phyloP scores from a whole-genome alignment of 1,140 invertebrate species.

The Oncopeltus fasciatus region DNA sequence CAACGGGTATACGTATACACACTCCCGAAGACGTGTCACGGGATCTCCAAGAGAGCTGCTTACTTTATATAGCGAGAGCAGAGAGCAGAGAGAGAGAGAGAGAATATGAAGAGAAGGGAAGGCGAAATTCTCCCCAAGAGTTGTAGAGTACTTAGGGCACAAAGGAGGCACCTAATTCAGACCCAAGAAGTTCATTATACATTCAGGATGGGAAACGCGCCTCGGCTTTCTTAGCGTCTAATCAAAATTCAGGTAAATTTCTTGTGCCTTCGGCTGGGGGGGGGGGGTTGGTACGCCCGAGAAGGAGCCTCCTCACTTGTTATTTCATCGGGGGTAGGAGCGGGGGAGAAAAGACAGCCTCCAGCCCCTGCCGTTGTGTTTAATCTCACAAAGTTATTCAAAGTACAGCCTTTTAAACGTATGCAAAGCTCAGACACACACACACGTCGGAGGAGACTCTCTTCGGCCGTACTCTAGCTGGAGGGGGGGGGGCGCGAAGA shows the following conservation, averaged over 20 bases:
- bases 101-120: background rate
- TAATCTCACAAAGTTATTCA: constrained; percentile 22
- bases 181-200: constrained; percentile 20
- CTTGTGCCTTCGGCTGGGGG: constrained; percentile 12
- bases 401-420: constrained; percentile 16
- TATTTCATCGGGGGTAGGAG: constrained; percentile 19
- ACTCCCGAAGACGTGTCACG: too few species aligned
- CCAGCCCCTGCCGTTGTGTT: constrained; percentile 8
- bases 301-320: constrained; percentile 12
- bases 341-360: too few species aligned
- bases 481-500: background rate
- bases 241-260: constrained; percentile 21
- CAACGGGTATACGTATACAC: too few species aligned
- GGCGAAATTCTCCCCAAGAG: constrained; percentile 2
- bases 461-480: background rate
- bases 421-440: constrained; percentile 14
- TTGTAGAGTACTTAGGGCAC: constrained; percentile 2
- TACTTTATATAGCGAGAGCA: constrained; percentile 13
- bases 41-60: background rate
- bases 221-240: constrained; percentile 20
- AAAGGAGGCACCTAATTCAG: constrained; percentile 7
- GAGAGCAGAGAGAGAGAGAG: background rate
- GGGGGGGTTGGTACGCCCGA: background rate
- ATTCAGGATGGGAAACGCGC: constrained; percentile 9
- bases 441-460: too few species aligned